Conservation (phyloP, 2,113 vertebrate genomes). For the Lophura nycthemera region DNA sequence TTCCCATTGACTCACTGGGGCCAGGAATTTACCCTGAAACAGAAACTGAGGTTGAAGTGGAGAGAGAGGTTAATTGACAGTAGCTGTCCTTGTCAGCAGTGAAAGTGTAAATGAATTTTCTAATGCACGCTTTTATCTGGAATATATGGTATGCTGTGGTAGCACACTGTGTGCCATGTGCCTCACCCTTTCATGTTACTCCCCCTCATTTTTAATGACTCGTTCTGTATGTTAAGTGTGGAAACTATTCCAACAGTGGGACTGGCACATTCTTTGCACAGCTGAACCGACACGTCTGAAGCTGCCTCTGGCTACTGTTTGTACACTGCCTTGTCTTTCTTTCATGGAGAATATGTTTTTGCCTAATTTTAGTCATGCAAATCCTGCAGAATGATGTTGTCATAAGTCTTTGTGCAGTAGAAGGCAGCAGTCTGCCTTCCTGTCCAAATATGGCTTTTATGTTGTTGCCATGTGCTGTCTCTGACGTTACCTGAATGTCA, state of each 20-base stretch:
- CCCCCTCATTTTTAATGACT: constrained; percentile 57
- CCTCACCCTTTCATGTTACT: constrained; percentile 55
- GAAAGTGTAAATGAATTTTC: constrained; percentile 59
- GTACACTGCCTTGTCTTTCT: not conserved
- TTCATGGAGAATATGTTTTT: constrained; percentile 24
- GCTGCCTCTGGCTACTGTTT: constrained; percentile 44
- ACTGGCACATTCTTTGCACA: constrained; percentile 42
- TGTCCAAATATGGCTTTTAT: constrained; percentile 60
- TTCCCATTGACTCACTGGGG: not conserved
- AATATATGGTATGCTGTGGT: constrained; percentile 54
- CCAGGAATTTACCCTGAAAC: constrained; percentile 28
- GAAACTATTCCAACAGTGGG: constrained; percentile 37
- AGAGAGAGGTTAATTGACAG: not conserved
- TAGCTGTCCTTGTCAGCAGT: constrained; percentile 33
- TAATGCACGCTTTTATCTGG: constrained; percentile 23
- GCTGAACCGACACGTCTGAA: constrained; percentile 53
- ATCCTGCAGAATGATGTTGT: constrained; percentile 13
- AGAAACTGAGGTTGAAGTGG: not conserved
- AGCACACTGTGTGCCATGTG: constrained; percentile 41
- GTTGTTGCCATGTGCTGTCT: not conserved
- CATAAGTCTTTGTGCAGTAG: not conserved
- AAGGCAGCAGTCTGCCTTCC: not conserved
- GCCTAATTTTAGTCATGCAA: constrained; percentile 50
- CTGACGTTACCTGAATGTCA: not conserved
- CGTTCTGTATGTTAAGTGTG: constrained; percentile 7